Percentiles rank a stretch among this genome's conserved stretches.
phyloP scores from a whole-genome alignment of 2,888 invertebrate species.

The Dorcus parallelipipedus region DNA sequence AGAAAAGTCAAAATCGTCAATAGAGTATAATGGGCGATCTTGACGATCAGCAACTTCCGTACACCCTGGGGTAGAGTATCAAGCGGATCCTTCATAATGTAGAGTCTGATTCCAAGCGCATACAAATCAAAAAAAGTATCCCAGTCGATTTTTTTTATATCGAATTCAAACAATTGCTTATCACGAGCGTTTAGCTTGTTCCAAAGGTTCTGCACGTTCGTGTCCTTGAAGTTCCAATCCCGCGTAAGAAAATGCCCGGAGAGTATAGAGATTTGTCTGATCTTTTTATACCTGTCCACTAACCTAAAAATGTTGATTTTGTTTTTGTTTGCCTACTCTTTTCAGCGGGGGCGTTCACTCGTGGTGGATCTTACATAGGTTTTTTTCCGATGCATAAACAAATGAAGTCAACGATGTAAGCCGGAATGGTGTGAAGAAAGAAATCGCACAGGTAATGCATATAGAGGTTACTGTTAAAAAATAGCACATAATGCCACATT shows the following conservation, averaged over 20 bases:
- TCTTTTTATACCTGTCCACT: constrained; percentile 69
- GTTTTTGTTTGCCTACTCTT: too few relatives aligned
- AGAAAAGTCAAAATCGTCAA: neutral
- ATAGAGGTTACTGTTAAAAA: constrained; percentile 55
- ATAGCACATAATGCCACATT: constrained; percentile 63
- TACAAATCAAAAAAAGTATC: constrained; percentile 66
- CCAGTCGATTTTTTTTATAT: constrained; percentile 72
- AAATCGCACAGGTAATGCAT: constrained; percentile 51
- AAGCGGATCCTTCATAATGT: constrained; percentile 75
- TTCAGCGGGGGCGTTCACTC: too few relatives aligned
- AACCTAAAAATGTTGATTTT: constrained; percentile 53
- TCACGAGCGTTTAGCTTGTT: constrained; percentile 57
- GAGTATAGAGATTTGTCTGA: constrained; percentile 69
- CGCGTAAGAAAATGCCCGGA: constrained; percentile 78
- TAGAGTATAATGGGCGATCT: constrained; percentile 35
- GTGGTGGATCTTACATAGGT: constrained; percentile 53
- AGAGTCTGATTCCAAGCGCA: constrained; percentile 66
- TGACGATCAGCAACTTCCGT: constrained; percentile 50
- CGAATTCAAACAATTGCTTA: constrained; percentile 57
- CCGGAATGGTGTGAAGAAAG: constrained; percentile 61
- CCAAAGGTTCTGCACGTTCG: constrained; percentile 59
- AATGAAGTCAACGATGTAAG: constrained; percentile 35
- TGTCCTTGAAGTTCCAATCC: constrained; percentile 70
- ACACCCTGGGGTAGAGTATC: constrained; percentile 69
- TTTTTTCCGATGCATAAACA: constrained; percentile 54